These are phyloP conservation scores for Eupelmus urozonus DNA, from an alignment of 2,888 invertebrate species.

Conservation along the genomic window DNA sequence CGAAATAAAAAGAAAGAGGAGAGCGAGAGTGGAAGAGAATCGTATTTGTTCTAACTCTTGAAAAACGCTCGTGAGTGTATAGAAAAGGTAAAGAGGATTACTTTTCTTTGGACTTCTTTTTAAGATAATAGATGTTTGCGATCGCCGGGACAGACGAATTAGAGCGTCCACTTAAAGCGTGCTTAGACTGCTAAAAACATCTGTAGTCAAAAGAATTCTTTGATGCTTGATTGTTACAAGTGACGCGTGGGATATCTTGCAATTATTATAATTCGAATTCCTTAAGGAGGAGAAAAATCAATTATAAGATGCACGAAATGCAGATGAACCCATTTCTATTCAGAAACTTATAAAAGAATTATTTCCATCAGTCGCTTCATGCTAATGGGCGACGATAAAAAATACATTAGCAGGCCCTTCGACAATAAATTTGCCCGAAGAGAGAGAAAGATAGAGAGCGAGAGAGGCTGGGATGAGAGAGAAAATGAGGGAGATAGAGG, in stretches of 20 bases:
- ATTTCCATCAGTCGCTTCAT: not conserved
- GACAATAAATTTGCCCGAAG: not conserved
- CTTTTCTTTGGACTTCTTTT: slow-evolving; percentile 1
- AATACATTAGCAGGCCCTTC: not conserved
- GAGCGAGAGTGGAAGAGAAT: not conserved
- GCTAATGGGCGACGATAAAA: no score
- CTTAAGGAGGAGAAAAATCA: not conserved
- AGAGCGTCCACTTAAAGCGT: no score
- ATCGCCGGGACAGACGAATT: no score
- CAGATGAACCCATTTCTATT: no score
- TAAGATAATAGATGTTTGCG: not conserved
- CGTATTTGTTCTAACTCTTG: slow-evolving; percentile 51
- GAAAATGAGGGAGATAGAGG: not conserved
- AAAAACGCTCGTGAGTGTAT: slow-evolving; percentile 22
- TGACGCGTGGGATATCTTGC: not conserved
- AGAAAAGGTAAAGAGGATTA: not conserved
- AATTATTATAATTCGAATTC: no score
- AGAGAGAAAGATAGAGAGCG: not conserved
- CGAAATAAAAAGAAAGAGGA: slow-evolving; percentile 18
- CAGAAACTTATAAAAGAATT: no score
- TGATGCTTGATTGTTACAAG: not conserved
- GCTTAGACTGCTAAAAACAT: no score
- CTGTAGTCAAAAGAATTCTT: no score
- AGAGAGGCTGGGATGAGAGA: not conserved
- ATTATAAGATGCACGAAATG: no score